Evolutionary conservation across 2,797 vertebrate species (phyloP), one percentile per base, ranked within the genome.

Genomic region (Diplodus puntazzo): DNA sequence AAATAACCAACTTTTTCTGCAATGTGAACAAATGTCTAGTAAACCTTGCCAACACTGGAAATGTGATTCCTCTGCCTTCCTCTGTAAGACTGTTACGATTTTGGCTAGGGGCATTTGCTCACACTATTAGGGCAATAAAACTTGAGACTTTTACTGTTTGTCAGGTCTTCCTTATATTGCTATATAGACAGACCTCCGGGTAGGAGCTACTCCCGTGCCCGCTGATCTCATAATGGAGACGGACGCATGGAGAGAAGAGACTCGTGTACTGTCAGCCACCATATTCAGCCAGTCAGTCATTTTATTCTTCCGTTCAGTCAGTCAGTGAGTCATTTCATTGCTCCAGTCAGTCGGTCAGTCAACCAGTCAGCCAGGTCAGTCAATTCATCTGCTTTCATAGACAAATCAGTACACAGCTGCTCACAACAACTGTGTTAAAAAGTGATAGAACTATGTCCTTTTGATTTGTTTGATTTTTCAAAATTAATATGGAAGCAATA

Each of bases 261-360:
- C 39, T 75, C 68, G 84, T 79, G 78, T 62, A 34, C 82, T 89
- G 91, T 91, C 89, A 87, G 75, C 83, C 69, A 84, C 81, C 75
- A 86, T 90, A 89, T 89, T 83, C 80, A 83, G 75, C 45, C 87
- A 90, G 87, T 89, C 92, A 87, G 76, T 93, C 89, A 88, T 82
- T 80, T 83, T 63, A 74, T 82, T 83, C 80, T 65, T 76, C 64
- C 69, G 8, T 84, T 81, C 79, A 84, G 79, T 70, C 75, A 77
- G 64, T 80, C 75, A 80, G 58, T 76, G 80, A 89, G 57, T 88
- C 68, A 63, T 72, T 88, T 79, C 49, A 87, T 83, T 72, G 81
- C 72, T 80, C 78, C 62, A 73, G 68, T 89, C 85, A 81, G 63
- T 45, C 20, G 20, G 52, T 68, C 77, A 74, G 75, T 64, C 75